Conservation (phyloP, 2,113 vertebrate genomes). For the Hemiscyllium ocellatum region DNA sequence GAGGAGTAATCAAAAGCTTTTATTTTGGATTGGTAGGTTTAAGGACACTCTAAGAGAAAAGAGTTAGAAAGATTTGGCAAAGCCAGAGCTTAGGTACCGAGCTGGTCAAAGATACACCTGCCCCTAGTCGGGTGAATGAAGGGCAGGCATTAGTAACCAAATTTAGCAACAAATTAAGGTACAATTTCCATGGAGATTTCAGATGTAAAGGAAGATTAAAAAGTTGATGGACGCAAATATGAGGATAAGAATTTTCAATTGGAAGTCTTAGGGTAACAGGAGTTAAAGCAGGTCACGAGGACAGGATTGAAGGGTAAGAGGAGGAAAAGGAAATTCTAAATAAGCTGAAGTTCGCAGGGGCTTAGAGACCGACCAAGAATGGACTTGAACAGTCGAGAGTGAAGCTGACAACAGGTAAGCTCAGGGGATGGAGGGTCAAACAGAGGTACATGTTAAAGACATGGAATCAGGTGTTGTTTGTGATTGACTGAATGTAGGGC, state of each 20-base stretch:
- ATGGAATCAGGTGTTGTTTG: background rate
- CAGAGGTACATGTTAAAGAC: background rate
- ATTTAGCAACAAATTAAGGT: background rate
- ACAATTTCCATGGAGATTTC: background rate
- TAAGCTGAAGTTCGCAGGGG: background rate
- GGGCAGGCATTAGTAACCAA: background rate
- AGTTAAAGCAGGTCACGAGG: background rate
- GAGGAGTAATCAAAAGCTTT: background rate
- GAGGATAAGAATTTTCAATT: background rate
- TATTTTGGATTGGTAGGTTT: background rate
- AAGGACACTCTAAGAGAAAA: background rate
- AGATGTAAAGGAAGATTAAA: background rate
- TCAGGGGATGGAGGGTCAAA: background rate
- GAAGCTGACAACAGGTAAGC: background rate
- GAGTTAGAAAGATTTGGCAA: background rate
- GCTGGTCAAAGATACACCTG: background rate
- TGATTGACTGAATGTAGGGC: background rate
- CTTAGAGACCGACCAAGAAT: background rate
- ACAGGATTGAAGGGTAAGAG: background rate
- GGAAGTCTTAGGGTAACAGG: background rate
- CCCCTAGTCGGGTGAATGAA: background rate
- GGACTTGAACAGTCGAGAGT: background rate
- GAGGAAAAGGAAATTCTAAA: background rate
- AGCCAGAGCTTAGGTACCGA: background rate
- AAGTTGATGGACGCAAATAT: background rate